These are phyloP conservation scores for Eupeodes luniger DNA, from an alignment of 2,888 invertebrate genomes.

Conservation along the genomic window DNA sequence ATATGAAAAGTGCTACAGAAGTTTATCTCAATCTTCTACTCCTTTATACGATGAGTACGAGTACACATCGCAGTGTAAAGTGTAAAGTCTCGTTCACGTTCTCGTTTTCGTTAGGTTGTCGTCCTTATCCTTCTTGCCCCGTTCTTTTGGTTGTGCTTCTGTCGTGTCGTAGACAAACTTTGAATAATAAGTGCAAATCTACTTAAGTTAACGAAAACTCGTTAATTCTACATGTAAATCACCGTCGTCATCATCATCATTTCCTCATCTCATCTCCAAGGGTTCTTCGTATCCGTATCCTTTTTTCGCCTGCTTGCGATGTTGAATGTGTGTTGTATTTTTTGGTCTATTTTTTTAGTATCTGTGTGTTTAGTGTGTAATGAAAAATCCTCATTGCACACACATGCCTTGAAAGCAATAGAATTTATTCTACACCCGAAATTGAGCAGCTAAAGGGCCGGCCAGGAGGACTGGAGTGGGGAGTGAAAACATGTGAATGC, in stretches of 20 bases:
- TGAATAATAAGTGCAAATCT: slow-evolving; percentile 76
- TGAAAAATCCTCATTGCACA: slow-evolving; percentile 56
- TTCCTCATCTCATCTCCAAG: slow-evolving; percentile 49
- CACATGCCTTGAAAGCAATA: slow-evolving; percentile 53
- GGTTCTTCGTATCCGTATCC: slow-evolving; percentile 53
- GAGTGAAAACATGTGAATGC: not conserved
- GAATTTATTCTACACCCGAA: slow-evolving; percentile 63
- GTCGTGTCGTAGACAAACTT: slow-evolving; percentile 72
- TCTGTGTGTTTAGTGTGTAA: slow-evolving; percentile 50
- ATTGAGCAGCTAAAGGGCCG: slow-evolving; percentile 11
- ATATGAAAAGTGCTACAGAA: slow-evolving; percentile 70
- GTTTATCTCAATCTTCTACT: slow-evolving; percentile 52
- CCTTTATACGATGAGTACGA: not conserved
- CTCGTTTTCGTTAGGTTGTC: not conserved
- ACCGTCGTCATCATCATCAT: slow-evolving; percentile 72
- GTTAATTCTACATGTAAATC: slow-evolving; percentile 76
- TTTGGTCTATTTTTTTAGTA: not conserved
- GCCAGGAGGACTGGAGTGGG: not conserved
- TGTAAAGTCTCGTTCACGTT: not conserved
- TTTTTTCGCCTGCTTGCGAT: not conserved
- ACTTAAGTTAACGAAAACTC: slow-evolving; percentile 76
- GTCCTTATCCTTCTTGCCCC: slow-evolving; percentile 1
- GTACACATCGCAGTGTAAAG: not conserved
- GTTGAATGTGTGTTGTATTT: slow-evolving; percentile 14
- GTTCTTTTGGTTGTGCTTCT: slow-evolving; percentile 27